Conservation (phyloP, 2,797 vertebrate species). For the Myripristis jacobus region DNA sequence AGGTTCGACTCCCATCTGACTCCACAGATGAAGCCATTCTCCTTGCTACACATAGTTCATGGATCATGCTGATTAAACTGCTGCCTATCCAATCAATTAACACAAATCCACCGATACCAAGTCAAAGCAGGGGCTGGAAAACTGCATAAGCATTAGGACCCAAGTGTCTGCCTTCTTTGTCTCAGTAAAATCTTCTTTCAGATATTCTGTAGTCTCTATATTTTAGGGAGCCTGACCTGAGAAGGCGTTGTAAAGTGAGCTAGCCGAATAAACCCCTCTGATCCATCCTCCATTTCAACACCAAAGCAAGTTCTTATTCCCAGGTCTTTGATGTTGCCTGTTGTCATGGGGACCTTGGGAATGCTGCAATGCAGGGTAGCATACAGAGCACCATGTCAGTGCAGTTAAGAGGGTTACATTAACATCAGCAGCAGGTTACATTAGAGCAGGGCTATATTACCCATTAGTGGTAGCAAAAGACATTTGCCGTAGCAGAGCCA, state of each 20-base stretch:
- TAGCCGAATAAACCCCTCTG: conserved; percentile 4
- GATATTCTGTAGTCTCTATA: conserved; percentile 8
- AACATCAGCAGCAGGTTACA: conserved; percentile 66
- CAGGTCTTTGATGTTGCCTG: conserved; percentile 64
- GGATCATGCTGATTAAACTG: conserved; percentile 45
- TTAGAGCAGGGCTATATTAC: conserved; percentile 61
- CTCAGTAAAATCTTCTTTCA: neutral
- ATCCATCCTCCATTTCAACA: conserved; percentile 29
- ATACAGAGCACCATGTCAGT: conserved; percentile 60
- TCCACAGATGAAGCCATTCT: conserved; percentile 45
- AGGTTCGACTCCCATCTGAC: conserved; percentile 37
- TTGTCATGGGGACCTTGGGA: conserved; percentile 67
- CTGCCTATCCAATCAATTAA: conserved; percentile 36
- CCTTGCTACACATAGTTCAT: conserved; percentile 23
- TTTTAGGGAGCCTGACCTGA: conserved; percentile 7
- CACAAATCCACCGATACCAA: conserved; percentile 12
- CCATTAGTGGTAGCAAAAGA: conserved; percentile 67
- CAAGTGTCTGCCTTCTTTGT: neutral
- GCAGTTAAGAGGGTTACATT: conserved; percentile 74
- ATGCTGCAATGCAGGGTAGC: conserved; percentile 47
- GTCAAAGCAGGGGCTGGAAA: neutral
- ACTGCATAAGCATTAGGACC: conserved; percentile 3
- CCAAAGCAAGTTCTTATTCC: conserved; percentile 32
- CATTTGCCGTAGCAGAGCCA: conserved; percentile 59
- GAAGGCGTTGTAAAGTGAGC: neutral